phyloP scores from a whole-genome alignment of 2,888 invertebrate genomes.

The Euspilapteryx auroguttella region DNA sequence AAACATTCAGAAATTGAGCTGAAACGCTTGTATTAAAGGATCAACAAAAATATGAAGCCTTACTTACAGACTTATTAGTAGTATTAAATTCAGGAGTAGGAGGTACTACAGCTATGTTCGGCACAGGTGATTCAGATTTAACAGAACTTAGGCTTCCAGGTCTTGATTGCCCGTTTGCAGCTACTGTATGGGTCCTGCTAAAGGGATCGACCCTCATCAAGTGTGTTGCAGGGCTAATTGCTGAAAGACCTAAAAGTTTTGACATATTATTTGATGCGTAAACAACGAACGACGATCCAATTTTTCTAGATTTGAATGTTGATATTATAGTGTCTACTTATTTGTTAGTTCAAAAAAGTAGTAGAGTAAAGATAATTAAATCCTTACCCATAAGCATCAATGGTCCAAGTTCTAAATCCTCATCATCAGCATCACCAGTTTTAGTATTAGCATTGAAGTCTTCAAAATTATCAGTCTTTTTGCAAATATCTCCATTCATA shows the following conservation, averaged over 20 bases:
- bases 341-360: no score
- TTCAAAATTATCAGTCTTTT: constrained; percentile 37
- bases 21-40: constrained; percentile 7
- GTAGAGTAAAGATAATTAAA: no score
- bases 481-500: constrained; percentile 51
- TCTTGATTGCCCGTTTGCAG: constrained; percentile 33
- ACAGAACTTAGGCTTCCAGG: constrained; percentile 41
- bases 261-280: not conserved
- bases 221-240: constrained; percentile 64
- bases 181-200: constrained; percentile 24
- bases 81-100: constrained; percentile 69
- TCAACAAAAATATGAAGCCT: constrained; percentile 8
- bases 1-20: constrained; percentile 7
- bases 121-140: constrained; percentile 54
- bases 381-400: constrained; percentile 65
- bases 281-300: no score
- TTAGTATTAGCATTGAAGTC: constrained; percentile 32
- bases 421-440: constrained; percentile 42
- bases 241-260: constrained; percentile 36
- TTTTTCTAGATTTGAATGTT: no score
- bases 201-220: constrained; percentile 64
- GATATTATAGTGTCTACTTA: no score
- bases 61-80: constrained; percentile 47
- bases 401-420: constrained; percentile 65
- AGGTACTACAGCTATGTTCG: constrained; percentile 74